Conservation (phyloP, 2,113 vertebrate genomes). For the Willisornis vidua region DNA sequence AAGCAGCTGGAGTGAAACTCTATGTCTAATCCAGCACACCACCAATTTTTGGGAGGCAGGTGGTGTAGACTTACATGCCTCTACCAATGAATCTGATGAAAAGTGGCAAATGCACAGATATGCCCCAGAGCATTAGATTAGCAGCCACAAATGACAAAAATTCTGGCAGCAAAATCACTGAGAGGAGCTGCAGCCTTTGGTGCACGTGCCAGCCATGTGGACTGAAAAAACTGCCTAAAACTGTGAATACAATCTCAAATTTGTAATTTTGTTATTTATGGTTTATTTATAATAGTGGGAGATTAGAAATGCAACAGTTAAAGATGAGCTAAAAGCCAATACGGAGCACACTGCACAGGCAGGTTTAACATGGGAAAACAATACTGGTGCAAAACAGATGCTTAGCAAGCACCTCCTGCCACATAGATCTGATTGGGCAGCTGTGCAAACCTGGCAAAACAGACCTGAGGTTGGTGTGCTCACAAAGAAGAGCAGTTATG, state of each 20-base stretch:
- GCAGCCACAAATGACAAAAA: background rate
- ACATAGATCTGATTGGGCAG: background rate
- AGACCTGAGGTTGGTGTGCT: background rate
- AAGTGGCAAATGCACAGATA: background rate
- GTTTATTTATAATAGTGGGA: background rate
- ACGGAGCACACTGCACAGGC: background rate
- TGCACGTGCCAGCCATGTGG: accelerated
- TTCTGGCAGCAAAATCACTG: background rate
- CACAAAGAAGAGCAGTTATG: background rate
- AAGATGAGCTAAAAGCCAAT: background rate
- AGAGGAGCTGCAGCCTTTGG: background rate
- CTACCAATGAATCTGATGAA: background rate
- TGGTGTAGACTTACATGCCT: background rate
- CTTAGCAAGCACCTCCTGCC: background rate
- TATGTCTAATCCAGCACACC: background rate
- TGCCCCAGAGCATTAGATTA: background rate
- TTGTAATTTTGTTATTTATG: background rate
- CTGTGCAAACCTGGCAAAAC: background rate
- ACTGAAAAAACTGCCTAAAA: background rate
- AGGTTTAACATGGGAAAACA: background rate
- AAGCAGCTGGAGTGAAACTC: background rate
- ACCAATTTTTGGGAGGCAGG: background rate
- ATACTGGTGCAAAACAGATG: background rate
- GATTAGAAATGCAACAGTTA: background rate
- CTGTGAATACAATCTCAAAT: background rate